phyloP scores from a whole-genome alignment of 2,113 vertebrate genomes.

The Rhinoptilus africanus region DNA sequence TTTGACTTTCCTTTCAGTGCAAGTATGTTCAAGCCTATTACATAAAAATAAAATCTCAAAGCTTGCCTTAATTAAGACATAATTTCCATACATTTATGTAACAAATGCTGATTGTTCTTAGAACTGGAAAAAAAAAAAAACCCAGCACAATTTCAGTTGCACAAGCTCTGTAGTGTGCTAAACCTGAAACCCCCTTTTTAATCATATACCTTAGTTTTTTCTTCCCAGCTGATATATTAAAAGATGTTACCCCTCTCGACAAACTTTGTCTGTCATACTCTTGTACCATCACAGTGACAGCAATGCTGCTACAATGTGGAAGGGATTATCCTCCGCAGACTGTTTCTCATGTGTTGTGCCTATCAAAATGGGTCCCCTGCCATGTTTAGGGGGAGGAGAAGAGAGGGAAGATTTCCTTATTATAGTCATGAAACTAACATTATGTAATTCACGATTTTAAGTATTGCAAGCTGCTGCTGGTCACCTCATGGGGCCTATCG shows the following conservation, averaged over 20 bases:
- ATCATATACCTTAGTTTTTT: not conserved
- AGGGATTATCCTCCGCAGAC: not conserved
- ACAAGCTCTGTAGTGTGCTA: not conserved
- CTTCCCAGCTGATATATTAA: not conserved
- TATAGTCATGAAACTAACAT: not conserved
- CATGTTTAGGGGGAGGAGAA: not conserved
- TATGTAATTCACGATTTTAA: not conserved
- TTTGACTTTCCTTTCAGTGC: not conserved
- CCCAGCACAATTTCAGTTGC: not conserved
- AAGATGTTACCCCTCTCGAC: not conserved
- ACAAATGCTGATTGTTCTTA: not conserved
- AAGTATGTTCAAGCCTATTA: conserved; percentile 5
- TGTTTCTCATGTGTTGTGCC: not conserved
- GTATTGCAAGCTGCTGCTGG: not conserved
- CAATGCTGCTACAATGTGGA: not conserved
- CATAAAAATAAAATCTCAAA: not conserved
- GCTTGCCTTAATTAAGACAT: not conserved
- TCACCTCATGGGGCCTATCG: not conserved
- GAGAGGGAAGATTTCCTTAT: not conserved
- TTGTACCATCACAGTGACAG: not conserved
- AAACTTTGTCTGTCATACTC: not conserved
- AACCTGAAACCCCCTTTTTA: not conserved
- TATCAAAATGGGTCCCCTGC: not conserved
- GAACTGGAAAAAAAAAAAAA: not conserved
- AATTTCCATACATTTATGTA: not conserved